Base-by-base conservation (phyloP, 2,113 vertebrate species). In the Erpornis zantholeuca region DNA sequence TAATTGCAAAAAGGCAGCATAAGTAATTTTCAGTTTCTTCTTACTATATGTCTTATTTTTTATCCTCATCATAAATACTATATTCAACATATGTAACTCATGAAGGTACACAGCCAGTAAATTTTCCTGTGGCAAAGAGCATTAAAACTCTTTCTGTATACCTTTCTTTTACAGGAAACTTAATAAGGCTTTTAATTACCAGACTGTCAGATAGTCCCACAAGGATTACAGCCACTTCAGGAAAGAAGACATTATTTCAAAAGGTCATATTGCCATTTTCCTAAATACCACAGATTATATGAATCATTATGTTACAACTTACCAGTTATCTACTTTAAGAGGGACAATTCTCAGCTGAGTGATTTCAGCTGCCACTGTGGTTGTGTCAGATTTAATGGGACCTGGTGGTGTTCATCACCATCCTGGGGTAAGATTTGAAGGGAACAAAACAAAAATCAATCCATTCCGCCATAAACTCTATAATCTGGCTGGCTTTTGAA, bases 21-120 rank as follows among this genome's bases (percentile, higher is more conserved):
- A 75, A 60, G 53, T 94, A 93, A 97, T 97, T 96, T 97, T 94
- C 75, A 94, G 90, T 97, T 97, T 92, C n/a, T 53, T 95, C 94
- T 96, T 82, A 94, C 17, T 44, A 94, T 92, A 59, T 33, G 68
- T 89, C 45, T 95, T 94, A 36, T 47, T 92, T 97, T 85, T 96
- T 92, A 96, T 91, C 53, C 52, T 93, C 85, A 88, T 95, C 49
- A 42, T 96, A 98, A 97, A 97, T 96, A 97, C 79, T 96, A 68
- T 88, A 86, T 73, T 96, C 73, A 93, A 94, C 85, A 96, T 96
- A 97, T 95, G 94, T 88, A 94, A 96, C 86, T 96, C 90, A 93
- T 94, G 83, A 95, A 96, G 88, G 86, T 85, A 95, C 64, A 86
- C 50, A 97, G 94, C 61, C 90, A 93, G 88, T 96, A 96, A 97